These are phyloP conservation scores for Lydus trimaculatus DNA, from an alignment of 2,888 invertebrate species.

Conservation along the genomic window DNA sequence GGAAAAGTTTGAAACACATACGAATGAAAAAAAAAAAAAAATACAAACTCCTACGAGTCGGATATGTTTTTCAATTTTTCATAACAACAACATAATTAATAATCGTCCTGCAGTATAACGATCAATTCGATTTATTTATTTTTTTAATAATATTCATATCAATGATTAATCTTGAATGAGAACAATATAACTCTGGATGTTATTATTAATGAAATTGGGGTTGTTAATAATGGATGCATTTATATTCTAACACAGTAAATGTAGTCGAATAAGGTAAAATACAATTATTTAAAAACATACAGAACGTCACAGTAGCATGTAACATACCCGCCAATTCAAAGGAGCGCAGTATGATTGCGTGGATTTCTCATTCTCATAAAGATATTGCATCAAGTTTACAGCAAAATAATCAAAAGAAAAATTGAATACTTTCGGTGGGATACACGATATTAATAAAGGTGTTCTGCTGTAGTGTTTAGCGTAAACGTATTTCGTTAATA, in stretches of 20 bases:
- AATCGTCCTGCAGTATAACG: background rate
- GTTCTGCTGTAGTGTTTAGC: too few relatives aligned
- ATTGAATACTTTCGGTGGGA: background rate
- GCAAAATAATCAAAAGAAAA: too few relatives aligned
- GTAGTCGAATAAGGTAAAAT: background rate
- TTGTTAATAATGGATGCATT: background rate
- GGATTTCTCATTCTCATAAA: too few relatives aligned
- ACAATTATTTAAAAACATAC: background rate
- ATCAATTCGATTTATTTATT: background rate
- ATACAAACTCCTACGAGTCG: background rate
- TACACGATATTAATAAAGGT: too few relatives aligned
- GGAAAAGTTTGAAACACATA: background rate
- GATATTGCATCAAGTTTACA: too few relatives aligned
- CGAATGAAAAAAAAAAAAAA: background rate
- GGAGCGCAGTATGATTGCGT: too few relatives aligned
- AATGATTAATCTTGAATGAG: constrained; percentile 4
- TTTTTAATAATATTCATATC: background rate
- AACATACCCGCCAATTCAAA: too few relatives aligned
- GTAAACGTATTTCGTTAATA: too few relatives aligned
- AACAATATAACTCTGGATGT: background rate
- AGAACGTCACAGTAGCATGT: background rate
- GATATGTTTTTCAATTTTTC: background rate
- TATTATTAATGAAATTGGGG: constrained; percentile 4
- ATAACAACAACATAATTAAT: constrained; percentile 4
- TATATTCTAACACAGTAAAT: background rate